These are phyloP conservation scores for Phyllostomus hastatus DNA, from an alignment of 2,113 vertebrate genomes.

Conservation along the genomic window DNA sequence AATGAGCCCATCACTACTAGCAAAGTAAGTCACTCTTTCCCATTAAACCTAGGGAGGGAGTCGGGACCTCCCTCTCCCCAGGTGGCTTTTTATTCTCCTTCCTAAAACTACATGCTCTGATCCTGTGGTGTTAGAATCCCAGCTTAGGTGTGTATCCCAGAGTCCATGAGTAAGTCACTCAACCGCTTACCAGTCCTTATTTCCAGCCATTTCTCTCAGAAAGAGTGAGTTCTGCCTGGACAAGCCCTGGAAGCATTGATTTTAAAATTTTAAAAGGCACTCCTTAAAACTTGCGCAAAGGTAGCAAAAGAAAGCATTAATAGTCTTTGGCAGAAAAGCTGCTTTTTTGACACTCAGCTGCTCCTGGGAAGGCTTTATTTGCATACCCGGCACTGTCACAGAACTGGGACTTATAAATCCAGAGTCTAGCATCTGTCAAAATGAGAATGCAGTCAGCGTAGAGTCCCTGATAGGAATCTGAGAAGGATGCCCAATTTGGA, in stretches of 20 bases:
- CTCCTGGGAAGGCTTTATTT: background rate
- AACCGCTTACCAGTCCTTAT: background rate
- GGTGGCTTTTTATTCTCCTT: background rate
- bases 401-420: background rate
- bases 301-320: background rate
- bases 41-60: background rate
- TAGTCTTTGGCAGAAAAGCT: background rate
- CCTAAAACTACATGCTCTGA: background rate
- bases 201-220: background rate
- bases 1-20: background rate
- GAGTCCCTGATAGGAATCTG: background rate
- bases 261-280: background rate
- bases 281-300: background rate
- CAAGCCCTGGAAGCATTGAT: background rate
- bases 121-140: background rate
- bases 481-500: conserved; percentile 28
- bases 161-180: background rate
- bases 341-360: background rate
- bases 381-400: background rate
- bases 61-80: background rate
- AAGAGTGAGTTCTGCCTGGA: background rate
- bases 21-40: background rate
- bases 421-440: conserved; percentile 38
- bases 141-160: background rate
- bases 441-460: background rate